phyloP scores from a whole-genome alignment of 2,888 invertebrate genomes.

The Hypselothyrea guttata region DNA sequence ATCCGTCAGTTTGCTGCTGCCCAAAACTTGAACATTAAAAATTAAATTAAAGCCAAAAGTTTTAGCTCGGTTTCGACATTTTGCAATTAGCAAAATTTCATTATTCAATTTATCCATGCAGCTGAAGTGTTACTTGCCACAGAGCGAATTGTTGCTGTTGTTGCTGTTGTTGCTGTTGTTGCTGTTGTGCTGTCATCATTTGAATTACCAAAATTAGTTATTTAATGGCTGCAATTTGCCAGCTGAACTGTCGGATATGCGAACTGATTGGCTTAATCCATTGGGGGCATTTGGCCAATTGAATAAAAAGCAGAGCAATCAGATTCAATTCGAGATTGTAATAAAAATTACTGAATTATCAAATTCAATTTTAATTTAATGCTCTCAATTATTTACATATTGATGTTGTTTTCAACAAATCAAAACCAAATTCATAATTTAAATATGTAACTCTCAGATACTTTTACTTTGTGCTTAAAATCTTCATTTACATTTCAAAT shows the following conservation, averaged over 20 bases:
- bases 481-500: not conserved
- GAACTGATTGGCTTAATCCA: constrained; percentile 6
- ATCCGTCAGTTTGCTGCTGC: no score
- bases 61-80: constrained; percentile 31
- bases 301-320: not conserved
- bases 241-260: constrained; percentile 24
- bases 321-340: not conserved
- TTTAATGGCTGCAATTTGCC: constrained; percentile 58
- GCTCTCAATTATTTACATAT: no score
- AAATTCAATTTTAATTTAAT: no score
- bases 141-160: no score
- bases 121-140: constrained; percentile 25
- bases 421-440: not conserved
- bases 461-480: constrained; percentile 2
- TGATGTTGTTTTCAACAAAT: no score
- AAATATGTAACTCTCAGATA: constrained; percentile 5
- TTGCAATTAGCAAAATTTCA: constrained; percentile 67
- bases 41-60: constrained; percentile 62
- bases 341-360: no score
- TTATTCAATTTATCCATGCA: constrained; percentile 59
- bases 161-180: constrained; percentile 1
- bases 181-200: constrained; percentile 20
- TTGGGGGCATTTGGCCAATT: not conserved
- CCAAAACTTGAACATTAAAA: constrained; percentile 65
- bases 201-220: constrained; percentile 57